Base-by-base conservation (phyloP, 1,140 invertebrate genomes). In the Spodoptera litura region DNA sequence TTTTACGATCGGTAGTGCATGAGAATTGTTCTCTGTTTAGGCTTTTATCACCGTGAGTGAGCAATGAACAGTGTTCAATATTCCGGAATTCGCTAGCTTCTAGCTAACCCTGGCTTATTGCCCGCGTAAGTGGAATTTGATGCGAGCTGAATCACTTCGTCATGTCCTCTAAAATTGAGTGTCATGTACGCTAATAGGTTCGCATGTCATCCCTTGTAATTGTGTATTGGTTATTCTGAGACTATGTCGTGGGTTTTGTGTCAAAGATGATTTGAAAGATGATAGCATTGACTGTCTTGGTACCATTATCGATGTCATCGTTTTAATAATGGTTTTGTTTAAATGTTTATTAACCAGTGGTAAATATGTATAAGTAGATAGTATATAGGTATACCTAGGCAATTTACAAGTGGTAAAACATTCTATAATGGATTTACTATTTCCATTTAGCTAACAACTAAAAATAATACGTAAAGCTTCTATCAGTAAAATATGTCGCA, bases 1-100 rank as follows among this genome's bases (percentile, higher is more conserved):
- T 71, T 58, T 73, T 73, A 73, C 71, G 71, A 73, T 59, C 71
- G 71, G 15, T 8, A 20, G 55, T 44, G 55, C 71, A 73, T 44
- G 13, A 53, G 52, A 56, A n/a, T 71, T n/a, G 25, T 49, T 49
- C 12, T 12, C 55, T 73, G 71, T 59, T 59, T 59, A 59, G 55
- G 71, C 55, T 27, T 59, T 73, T 73, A 73, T 73, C 38, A 25
- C 71, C 56, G 49, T 59, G 35, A 56, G 35, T 73, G 55, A 59
- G 56, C 55, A 59, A 49, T 68, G 20, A 59, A 59, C 56, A n/a
- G 53, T 6, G 15, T n/a, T 31, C 61, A 64, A n/a, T n/a, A 64
- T 44, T 44, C 2, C 8, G 49, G 44, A 68, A 49, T 51, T 51
- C 20, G 38, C 35, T 15, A 38, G 11, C 12, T 38, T 66, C 10